Conservation (phyloP, 2,113 vertebrate genomes). For the Arizona elegans region DNA sequence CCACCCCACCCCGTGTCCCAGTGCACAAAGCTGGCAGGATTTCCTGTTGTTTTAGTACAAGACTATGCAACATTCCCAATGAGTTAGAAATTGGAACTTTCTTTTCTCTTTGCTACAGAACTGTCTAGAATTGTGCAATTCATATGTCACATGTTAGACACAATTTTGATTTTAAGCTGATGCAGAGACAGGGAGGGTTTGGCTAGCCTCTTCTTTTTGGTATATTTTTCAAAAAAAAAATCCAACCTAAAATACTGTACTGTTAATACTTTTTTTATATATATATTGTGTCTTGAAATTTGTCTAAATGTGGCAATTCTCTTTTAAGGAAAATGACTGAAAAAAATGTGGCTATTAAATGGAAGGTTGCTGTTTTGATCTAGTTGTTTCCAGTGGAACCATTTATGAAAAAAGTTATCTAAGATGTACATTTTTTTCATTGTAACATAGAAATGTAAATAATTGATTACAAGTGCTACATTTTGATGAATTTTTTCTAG, state of each 20-base stretch:
- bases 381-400: slow-evolving; percentile 74
- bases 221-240: slow-evolving; percentile 67
- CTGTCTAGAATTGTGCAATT: slow-evolving; percentile 75
- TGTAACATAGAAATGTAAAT: slow-evolving; percentile 97
- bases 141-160: slow-evolving; percentile 70
- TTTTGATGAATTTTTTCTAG: slow-evolving; percentile 95
- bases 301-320: slow-evolving; percentile 66
- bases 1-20: neutral
- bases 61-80: slow-evolving; percentile 87
- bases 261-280: slow-evolving; percentile 75
- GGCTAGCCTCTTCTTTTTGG: slow-evolving; percentile 56
- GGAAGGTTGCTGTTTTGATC: slow-evolving; percentile 76
- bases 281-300: slow-evolving; percentile 67
- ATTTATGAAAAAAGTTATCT: slow-evolving; percentile 82
- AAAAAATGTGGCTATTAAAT: slow-evolving; percentile 66
- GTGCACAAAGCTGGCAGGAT: slow-evolving; percentile 55
- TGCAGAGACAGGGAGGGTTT: slow-evolving; percentile 37
- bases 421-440: slow-evolving; percentile 87
- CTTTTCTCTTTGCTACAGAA: slow-evolving; percentile 68
- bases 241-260: slow-evolving; percentile 48
- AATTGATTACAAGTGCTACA: slow-evolving; percentile 86
- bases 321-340: slow-evolving; percentile 60
- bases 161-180: slow-evolving; percentile 59
- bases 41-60: slow-evolving; percentile 58
- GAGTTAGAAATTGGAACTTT: slow-evolving; percentile 75